Evolutionary conservation across 2,113 vertebrate genomes (phyloP), one percentile per base, ranked within the genome.

Genomic region (Rhinogobius similis): DNA sequence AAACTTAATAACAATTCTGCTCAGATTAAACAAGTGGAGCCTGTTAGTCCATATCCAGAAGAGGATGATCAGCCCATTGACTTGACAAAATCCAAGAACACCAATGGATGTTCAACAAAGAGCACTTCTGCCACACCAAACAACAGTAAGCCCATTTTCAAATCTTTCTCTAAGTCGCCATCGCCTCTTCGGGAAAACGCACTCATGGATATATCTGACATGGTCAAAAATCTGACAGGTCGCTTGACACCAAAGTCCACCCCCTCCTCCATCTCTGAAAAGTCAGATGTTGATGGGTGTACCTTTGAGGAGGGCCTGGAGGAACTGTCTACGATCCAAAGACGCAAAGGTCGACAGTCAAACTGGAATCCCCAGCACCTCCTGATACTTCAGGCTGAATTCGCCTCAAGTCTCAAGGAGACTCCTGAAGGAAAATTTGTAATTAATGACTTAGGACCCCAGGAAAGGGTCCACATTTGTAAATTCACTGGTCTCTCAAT

Each of bases 301-400:
- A 94, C 94, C 82, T 96, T 98, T 62, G 98, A 99, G 86, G 98
- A 99, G 69, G 94, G 95, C 26, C 85, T 96, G 76, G 98, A 99
- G 18, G 98, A 99, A 75, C 90, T 98, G 71, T 98, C 97, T 0
- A 95, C 97, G 0, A 92, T 99, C 32, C 98, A 99, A 84, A 98
- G 98, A 90, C 91, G 98, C 75, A 99, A 99, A 90, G 98, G 97
- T n/a, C 88, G 98, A 55, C 98, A 99, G 91, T 99, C 98, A 10
- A 98, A 98, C 93, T 99, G 98, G 98, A 99, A 99, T 82, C 98
- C 98, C 8, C 98, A 99, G 84, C 98, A 99, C 89, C 94, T 99
- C 84, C 93, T 99, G 36, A 98, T 99, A 78, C 95, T 99, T 70
- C 98, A 99, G 93, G 98, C 98, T 27, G 97, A 99, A 91, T 99